Evolutionary conservation across 53 echinoderm and acorn worm genomes (phyloP).

Genomic region (Hippasteria phrygiana): DNA sequence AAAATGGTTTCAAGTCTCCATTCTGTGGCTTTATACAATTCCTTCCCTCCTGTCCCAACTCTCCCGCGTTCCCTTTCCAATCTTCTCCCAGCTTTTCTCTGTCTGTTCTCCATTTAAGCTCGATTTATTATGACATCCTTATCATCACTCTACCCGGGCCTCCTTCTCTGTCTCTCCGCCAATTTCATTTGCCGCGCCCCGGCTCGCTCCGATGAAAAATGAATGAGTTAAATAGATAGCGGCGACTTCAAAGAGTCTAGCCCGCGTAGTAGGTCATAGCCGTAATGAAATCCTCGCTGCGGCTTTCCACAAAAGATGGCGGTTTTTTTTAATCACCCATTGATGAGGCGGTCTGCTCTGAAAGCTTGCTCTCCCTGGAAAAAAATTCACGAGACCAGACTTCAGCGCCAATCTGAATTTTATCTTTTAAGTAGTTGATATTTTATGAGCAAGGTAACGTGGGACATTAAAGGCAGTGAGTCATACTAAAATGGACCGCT

Average conservation of each 20-base stretch:
- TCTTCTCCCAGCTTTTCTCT: not conserved
- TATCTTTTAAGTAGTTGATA: constrained; percentile 8
- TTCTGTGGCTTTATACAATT: not conserved
- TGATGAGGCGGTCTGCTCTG: constrained; percentile 1
- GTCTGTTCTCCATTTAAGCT: constrained; percentile 12
- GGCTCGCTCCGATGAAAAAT: constrained; percentile 22
- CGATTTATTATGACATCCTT: constrained; percentile 20
- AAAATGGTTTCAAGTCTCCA: not conserved
- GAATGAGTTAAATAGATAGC: constrained; percentile 35
- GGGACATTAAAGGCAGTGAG: constrained; percentile 23
- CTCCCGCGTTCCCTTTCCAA: not conserved
- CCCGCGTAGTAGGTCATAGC: not conserved
- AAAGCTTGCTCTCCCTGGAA: not conserved
- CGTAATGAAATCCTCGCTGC: constrained; percentile 32
- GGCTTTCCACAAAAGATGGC: constrained; percentile 20
- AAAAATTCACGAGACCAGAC: not conserved
- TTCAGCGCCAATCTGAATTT: not conserved
- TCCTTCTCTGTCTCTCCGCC: constrained; percentile 9
- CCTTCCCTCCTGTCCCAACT: not conserved
- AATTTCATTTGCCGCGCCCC: constrained; percentile 37
- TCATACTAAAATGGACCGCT: not conserved
- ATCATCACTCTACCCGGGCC: not conserved
- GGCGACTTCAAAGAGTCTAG: constrained; percentile 13
- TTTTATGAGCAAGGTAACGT: constrained; percentile 1
- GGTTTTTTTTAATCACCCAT: constrained; percentile 27